These are phyloP conservation scores for Augochlorella aurata DNA, from an alignment of 2,888 invertebrate species.

Conservation along the genomic window DNA sequence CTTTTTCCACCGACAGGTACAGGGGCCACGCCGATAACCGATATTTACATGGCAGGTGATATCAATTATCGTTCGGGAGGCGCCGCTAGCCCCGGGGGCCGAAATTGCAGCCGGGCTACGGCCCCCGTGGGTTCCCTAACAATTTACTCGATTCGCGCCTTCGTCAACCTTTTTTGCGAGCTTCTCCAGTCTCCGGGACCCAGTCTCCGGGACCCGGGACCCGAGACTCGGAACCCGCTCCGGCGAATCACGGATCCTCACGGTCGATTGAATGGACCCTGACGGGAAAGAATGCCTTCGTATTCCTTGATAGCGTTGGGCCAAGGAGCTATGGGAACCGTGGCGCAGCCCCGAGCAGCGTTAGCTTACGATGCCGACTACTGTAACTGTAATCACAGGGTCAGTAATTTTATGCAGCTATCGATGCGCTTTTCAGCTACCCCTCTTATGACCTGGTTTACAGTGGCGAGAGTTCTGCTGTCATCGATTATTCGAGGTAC, in stretches of 20 bases:
- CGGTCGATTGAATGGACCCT: constrained; percentile 37
- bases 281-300: constrained; percentile 20
- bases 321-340: background rate
- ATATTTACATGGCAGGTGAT: constrained; percentile 81
- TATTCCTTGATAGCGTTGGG: background rate
- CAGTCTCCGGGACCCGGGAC: background rate
- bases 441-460: background rate
- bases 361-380: background rate
- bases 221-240: background rate
- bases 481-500: background rate
- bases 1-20: constrained; percentile 68
- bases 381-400: background rate
- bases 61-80: constrained; percentile 78
- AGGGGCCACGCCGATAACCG: constrained; percentile 69
- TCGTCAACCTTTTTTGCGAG: constrained; percentile 50
- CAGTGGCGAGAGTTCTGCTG: background rate
- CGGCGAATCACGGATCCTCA: constrained; percentile 32
- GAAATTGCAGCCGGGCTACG: constrained; percentile 64
- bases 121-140: constrained; percentile 56
- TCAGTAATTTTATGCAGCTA: too few relatives aligned
- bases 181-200: constrained; percentile 41
- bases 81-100: constrained; percentile 65
- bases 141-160: constrained; percentile 75
- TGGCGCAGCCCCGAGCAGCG: background rate
- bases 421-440: background rate